These are phyloP conservation scores for Nomia melanderi DNA, from an alignment of 1,140 invertebrate genomes.

Conservation along the genomic window DNA sequence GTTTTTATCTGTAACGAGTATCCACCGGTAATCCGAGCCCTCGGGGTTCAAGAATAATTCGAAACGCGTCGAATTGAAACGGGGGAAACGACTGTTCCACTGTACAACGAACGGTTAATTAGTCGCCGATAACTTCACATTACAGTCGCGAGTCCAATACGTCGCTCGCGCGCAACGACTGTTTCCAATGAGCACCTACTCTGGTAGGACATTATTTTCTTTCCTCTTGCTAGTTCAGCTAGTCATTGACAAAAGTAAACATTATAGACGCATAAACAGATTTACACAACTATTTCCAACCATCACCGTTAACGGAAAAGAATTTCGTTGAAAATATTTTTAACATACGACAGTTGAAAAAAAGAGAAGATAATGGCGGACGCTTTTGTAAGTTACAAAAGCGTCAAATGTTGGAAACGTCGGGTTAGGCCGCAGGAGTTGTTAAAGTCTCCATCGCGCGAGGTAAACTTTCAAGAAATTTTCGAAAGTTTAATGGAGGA, in stretches of 20 bases:
- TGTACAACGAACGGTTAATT: conserved; percentile 47
- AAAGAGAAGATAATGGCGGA: no score
- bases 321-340: no score
- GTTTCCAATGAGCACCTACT: no score
- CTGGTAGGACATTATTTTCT: no score
- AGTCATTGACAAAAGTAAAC: no score
- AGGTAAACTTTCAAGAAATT: conserved; percentile 41
- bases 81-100: background rate
- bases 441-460: conserved; percentile 47
- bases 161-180: no score
- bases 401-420: background rate
- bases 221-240: no score
- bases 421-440: background rate
- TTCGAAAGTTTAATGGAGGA: conserved; percentile 50
- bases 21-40: background rate
- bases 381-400: background rate
- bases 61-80: conserved; percentile 32
- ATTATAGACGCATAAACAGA: no score
- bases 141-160: conserved; percentile 27
- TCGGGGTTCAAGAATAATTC: background rate
- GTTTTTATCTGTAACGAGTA: background rate
- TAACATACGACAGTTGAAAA: background rate
- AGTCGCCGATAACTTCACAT: conserved; percentile 58
- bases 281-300: no score
- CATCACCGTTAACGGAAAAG: no score